Evolutionary conservation across 2,113 vertebrate genomes (phyloP).

Genomic region (Phocoena phocoena): DNA sequence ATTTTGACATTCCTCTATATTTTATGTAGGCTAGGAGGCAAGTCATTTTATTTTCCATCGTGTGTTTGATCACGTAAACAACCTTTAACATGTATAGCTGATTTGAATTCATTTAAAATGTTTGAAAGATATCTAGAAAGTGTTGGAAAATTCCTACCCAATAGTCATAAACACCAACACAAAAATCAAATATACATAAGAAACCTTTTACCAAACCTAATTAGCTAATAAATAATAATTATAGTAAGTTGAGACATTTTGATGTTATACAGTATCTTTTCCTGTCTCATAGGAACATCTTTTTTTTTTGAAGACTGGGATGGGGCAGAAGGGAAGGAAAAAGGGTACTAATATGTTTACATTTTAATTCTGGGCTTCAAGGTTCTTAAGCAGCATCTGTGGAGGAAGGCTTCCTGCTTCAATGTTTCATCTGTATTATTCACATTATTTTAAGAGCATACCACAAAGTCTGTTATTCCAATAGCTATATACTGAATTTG

Average conservation of each 20-base stretch:
- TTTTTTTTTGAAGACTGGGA: not conserved
- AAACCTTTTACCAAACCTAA: not conserved
- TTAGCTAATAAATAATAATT: not conserved
- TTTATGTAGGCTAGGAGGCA: not conserved
- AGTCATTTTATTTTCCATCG: slow-evolving; percentile 1
- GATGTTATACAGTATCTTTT: not conserved
- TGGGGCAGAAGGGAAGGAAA: not conserved
- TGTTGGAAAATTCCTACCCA: not conserved
- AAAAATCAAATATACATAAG: not conserved
- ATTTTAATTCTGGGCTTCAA: not conserved
- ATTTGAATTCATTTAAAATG: slow-evolving; percentile 43
- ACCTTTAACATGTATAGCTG: not conserved
- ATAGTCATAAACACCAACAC: not conserved
- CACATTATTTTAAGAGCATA: not conserved
- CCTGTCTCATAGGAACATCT: not conserved
- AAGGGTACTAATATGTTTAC: not conserved
- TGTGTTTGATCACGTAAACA: not conserved
- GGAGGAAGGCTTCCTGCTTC: not conserved
- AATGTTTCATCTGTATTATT: not conserved
- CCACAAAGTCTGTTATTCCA: not conserved
- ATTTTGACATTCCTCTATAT: not conserved
- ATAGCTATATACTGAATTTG: not conserved
- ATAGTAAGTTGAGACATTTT: not conserved
- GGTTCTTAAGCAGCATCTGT: not conserved
- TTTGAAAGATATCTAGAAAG: not conserved